phyloP scores from a whole-genome alignment of 1,140 invertebrate species.

The Pteromalus puparum region DNA sequence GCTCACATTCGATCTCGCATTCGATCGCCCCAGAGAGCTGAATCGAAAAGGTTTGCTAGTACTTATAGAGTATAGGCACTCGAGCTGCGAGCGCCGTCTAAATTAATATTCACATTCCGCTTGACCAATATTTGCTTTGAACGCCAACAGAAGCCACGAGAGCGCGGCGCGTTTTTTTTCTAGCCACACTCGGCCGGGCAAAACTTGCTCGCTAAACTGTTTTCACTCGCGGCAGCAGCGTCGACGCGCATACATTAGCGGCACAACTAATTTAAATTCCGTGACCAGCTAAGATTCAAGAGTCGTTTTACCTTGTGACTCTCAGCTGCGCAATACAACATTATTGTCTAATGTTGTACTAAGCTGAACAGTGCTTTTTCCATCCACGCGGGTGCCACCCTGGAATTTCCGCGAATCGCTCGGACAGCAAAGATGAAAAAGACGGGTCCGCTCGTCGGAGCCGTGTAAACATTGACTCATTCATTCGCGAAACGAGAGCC shows the following conservation, averaged over 20 bases:
- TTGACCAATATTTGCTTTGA: slow-evolving; percentile 15
- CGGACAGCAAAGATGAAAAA: background rate
- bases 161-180: background rate
- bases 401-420: background rate
- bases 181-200: background rate
- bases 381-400: no score
- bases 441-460: no score
- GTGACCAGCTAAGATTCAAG: background rate
- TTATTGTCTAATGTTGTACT: no score
- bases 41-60: background rate
- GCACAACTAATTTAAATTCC: background rate
- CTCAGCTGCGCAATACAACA: no score
- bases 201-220: background rate
- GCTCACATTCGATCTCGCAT: no score
- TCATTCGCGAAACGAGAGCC: background rate
- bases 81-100: background rate
- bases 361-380: no score
- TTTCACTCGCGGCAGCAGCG: no score
- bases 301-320: background rate
- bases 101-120: background rate
- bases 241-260: background rate
- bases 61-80: background rate
- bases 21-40: no score
- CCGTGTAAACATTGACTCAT: slow-evolving; percentile 12
- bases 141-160: background rate